Base-by-base conservation (phyloP, 37 sponge, comb jelly and placozoan species). In the Ianthella basta region DNA sequence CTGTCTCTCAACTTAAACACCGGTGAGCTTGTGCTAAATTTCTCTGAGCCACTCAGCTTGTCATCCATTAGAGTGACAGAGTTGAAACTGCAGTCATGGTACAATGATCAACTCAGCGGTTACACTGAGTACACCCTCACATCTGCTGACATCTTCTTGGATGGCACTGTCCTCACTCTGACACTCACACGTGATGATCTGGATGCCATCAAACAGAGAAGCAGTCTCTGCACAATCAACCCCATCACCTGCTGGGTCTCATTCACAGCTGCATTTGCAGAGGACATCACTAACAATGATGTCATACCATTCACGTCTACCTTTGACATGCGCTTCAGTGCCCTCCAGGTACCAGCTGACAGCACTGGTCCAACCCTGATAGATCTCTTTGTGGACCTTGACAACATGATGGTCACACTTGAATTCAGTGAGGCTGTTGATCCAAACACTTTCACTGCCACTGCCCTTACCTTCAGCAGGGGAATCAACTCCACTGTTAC, bases 351-450 rank as follows among this genome's bases (percentile, higher is more conserved):
- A 10, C 77, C 59, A 4, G 37, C 33, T 19, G 92, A 97, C 61
- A 88, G 56, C 29, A 50, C 82, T 1, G 67, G 85, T 36, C 92
- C 97, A 50, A 33, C 37, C 20, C 24, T 97, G 15, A 72, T 85
- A 5, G 86, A 59, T 15, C 82, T 94, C 66, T 83, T 88, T 60
- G 53, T 97, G 56, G 83, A 97, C 60, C 81, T 97, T 77, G 88
- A 94, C 70, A 73, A 38, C 69, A 82, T 77, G 15, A 57, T 41
- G 0, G 39, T 97, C 29, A 77, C 79, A 13, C 56, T 97, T 18
- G 85, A 83, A 72, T 97, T 97, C 87, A 81, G 74, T 72, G 95
- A 97, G 79, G 91, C 77, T 44, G 82, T 97, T 15, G n/a, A 59
- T 36, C 88, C 92, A n/a, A 38, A 25, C 10, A 79, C 89, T 0